Base-by-base conservation (phyloP, 1,140 invertebrate species). In the Musca vetustissima region DNA sequence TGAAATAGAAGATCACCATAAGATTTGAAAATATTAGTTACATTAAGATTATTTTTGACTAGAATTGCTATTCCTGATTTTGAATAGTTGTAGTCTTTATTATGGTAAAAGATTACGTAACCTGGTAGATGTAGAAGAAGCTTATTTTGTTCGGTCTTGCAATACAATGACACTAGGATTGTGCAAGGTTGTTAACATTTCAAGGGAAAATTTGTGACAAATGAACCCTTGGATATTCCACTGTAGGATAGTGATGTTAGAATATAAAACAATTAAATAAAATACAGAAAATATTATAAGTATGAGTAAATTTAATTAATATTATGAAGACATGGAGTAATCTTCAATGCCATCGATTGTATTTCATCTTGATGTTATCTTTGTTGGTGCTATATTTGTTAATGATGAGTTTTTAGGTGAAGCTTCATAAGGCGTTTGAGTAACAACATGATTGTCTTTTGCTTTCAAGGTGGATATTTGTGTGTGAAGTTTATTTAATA, bases 141-240 rank as follows among this genome's bases (percentile, higher is more conserved):
- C 8, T 28, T 28, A 8, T 25, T 57, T 0, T 57, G 22, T 13
- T 57, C 53, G 13, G 53, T 57, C 14, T n/a, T 57, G 53, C 25
- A 57, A 25, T 13, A n/a, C 53, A 13, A 57, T 57, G 9, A 57
- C 25, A 25, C 13, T 57, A 4, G 53, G 53, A 25, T 57, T 57
- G 24, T 57, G 53, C 25, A 1, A 25, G 3, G 53, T 22, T 13
- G 25, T 25, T 14, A 57, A 13, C 13, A 57, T 14, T 17, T 57
- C 53, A 15, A 57, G 17, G 21, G 53, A 21, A 57, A 25, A 57
- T 57, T 57, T 57, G 25, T 57, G 21, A 25, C 6, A 25, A 57
- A 57, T 9, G 25, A 57, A 57, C 0, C 22, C 53, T 57, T 57
- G 53, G 14, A 57, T 57, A 22, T 57, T 57, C 53, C 53, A 57